Base-by-base conservation (phyloP, 2,888 invertebrate genomes). In the Aethes cnicana region DNA sequence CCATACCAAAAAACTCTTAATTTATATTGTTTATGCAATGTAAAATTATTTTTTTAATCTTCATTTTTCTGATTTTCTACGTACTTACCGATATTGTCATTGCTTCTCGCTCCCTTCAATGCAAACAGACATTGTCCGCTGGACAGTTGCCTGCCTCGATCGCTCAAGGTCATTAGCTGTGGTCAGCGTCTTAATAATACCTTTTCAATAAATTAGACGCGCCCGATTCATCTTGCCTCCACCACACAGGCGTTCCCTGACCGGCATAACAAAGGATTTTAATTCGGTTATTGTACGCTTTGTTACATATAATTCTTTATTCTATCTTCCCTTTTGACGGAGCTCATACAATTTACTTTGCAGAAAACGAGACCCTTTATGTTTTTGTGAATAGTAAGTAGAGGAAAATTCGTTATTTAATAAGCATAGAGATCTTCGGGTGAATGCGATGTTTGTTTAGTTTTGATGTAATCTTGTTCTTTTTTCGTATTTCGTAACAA, bases 221-320 rank as follows among this genome's bases (percentile, higher is more conserved):
- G 65, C 58, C 69, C 80, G 74, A 83, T 86, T 81, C 84, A 78
- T 85, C 84, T 64, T 64, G 61, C 62, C 20, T 47, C 28, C 39
- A 32, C 32, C 37, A 37, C 37, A 47, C 21, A 16, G 65, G 64
- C 71, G 69, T 71, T 67, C 68, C 61, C 66, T 63, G 68, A 64
- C 67, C 73, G 61, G 58, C 63, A 57, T 61, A 67, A 86, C 83
- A 86, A 87, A 81, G 76, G 79, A 74, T 75, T 83, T 82, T 82
- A 82, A 85, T 82, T 80, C 77, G 74, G 74, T 81, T 81, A 82
- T 79, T 77, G 72, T 61, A 62, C 57, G 69, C 79, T 84, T 84
- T 84, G 86, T 83, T 78, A 75, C 68, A 58, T 63, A 59, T 71
- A 69, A 77, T 74, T 79, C 79, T 78, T 83, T 79, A 81, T 77